Evolutionary conservation across 1,140 invertebrate species (phyloP), one percentile per base, ranked within the genome.

Genomic region (Proales similis): DNA sequence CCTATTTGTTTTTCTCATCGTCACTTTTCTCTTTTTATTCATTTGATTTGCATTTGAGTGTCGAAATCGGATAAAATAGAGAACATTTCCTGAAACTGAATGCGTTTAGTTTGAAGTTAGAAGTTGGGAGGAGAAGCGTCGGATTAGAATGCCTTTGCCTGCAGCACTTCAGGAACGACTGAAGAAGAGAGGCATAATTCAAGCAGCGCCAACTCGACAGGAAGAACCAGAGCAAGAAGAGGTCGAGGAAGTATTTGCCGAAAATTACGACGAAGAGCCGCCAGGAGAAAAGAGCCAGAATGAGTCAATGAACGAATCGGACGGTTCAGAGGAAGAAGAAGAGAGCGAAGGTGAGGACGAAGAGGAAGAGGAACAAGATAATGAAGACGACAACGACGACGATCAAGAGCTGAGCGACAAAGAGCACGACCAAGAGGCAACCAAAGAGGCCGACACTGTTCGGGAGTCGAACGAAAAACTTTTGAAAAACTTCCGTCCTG

Each of bases 221-320:
- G 22, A 6, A 57, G 11, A 39, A 43, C 32, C 39, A 51, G 24
- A 32, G 22, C 20, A n/a, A 36, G 9, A 36, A 36, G 57, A 61
- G 20, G 39, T 33, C 5, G 57, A 61, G 26, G 57, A 61, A 61
- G 39, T 61, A 2, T 42, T 61, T 20, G 57, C 57, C 27, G 57
- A 61, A 30, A 61, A 45, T 27, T 61, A 61, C 47, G 57, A 61
- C 26, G 57, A 61, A 14, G n/a, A n/a, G n/a, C n/a, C n/a, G 11
- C 33, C 33, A 14, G 32, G 30, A 19, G 36, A 57, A 22, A 9
- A n/a, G 20, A 20, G 27, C 24, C 24, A 42, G 30, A 24, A 12
- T 2, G 27, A 2, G 26, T 30, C 27, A 48, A 27, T 11, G 20
- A 19, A 29, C 19, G n/a, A n/a, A n/a, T 48, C 33, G 2, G 33